These are phyloP conservation scores for Eufriesea mexicana DNA, from an alignment of 1,140 invertebrate species.

Conservation along the genomic window DNA sequence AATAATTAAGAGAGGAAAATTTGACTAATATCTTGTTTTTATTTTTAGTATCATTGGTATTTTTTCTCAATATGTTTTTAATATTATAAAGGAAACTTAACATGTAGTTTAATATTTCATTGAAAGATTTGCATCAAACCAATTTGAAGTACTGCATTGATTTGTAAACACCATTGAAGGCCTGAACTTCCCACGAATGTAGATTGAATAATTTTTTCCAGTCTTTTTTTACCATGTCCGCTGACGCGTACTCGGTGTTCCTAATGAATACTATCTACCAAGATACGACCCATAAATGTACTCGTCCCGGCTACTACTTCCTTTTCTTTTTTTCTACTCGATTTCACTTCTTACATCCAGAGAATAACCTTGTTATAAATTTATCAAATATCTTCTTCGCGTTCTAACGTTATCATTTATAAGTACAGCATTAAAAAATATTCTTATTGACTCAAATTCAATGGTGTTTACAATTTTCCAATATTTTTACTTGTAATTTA, in stretches of 20 bases:
- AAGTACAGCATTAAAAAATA: background rate
- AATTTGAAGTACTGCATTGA: background rate
- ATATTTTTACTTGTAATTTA: background rate
- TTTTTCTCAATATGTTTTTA: too few species aligned
- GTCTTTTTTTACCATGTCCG: constrained; percentile 28
- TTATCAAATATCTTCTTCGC: background rate
- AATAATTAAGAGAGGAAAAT: background rate
- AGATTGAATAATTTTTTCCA: constrained; percentile 40
- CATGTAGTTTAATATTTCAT: background rate
- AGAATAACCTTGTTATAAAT: background rate
- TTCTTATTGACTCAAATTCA: background rate
- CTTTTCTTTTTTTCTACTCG: constrained; percentile 31
- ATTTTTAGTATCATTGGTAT: too few species aligned
- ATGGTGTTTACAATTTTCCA: background rate
- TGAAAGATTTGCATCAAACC: background rate
- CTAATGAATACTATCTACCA: constrained; percentile 57
- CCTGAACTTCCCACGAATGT: constrained; percentile 48
- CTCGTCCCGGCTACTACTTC: constrained; percentile 10
- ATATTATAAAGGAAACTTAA: background rate
- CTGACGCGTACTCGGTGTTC: constrained; percentile 36
- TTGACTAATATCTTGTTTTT: too few species aligned
- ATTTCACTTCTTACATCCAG: background rate
- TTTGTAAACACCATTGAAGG: background rate
- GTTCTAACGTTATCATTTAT: background rate
- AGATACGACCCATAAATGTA: constrained; percentile 49